Percentiles rank a stretch among this genome's conserved stretches.
phyloP scores from a whole-genome alignment of 2,888 invertebrate genomes.

The Flexamia atlantica region DNA sequence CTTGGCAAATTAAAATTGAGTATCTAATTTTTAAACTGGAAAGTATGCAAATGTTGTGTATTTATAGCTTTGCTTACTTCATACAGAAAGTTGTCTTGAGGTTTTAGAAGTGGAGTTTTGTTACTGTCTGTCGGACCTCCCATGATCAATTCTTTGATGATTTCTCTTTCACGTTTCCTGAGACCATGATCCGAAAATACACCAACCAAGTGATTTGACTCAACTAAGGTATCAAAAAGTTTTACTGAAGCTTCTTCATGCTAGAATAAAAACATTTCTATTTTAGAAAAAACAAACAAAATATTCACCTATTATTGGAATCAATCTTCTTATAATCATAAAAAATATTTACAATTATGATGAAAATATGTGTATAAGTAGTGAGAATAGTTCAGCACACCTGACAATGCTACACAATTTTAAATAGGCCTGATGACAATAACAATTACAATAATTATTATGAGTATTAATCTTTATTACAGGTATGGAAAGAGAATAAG shows the following conservation, averaged over 20 bases:
- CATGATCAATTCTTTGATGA: constrained; percentile 76
- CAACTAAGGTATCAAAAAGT: constrained; percentile 76
- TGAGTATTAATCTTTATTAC: too few species aligned
- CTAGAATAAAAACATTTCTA: constrained; percentile 71
- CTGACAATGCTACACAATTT: too few species aligned
- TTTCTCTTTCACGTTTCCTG: constrained; percentile 69
- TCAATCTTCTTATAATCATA: too few species aligned
- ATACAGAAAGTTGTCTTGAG: constrained; percentile 75
- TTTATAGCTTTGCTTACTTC: constrained; percentile 72
- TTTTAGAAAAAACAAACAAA: constrained; percentile 13
- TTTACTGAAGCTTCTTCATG: constrained; percentile 76
- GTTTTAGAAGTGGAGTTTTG: neutral
- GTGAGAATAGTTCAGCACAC: too few species aligned
- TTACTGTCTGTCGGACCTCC: constrained; percentile 71
- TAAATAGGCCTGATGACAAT: too few species aligned
- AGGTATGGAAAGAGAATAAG: too few species aligned
- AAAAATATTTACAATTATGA: too few species aligned
- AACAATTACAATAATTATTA: too few species aligned
- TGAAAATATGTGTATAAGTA: too few species aligned
- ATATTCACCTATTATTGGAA: too few species aligned
- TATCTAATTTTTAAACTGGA: too few species aligned
- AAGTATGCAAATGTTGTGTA: neutral
- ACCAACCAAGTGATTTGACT: constrained; percentile 61
- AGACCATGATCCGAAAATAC: constrained; percentile 4
- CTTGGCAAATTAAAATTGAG: too few species aligned